A percentile compares a stretch with the other conserved stretches of the same genome.
Evolutionary conservation across 2,113 vertebrate genomes (phyloP).

Genomic region (Anser cygnoides): DNA sequence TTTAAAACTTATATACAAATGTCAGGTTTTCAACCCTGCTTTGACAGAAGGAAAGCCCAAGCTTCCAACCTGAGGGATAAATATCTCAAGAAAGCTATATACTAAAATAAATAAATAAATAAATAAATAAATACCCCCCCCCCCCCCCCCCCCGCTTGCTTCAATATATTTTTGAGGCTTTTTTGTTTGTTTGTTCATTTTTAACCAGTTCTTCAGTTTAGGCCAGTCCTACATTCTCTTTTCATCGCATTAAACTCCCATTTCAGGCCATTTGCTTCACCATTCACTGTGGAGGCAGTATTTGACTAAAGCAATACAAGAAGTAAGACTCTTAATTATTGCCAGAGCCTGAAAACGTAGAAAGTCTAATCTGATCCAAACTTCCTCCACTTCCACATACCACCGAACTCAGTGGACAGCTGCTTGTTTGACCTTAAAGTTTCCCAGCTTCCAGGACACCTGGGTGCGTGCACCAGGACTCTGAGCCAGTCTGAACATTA

Average conservation of each 20-base stretch:
- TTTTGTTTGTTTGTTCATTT: background rate
- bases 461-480: background rate
- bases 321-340: background rate
- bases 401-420: background rate
- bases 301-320: background rate
- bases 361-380: background rate
- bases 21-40: background rate
- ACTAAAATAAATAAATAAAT: no score
- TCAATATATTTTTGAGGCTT: background rate
- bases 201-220: background rate
- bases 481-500: background rate
- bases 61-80: background rate
- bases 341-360: background rate
- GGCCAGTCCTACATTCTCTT: background rate
- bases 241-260: background rate
- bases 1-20: background rate
- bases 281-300: accelerated
- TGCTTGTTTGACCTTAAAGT: background rate
- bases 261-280: background rate
- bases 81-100: background rate
- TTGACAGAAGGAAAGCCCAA: background rate
- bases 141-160: background rate
- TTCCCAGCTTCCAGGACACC: background rate
- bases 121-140: no score
- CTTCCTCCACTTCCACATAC: background rate